Evolutionary conservation across 2,888 invertebrate genomes (phyloP).

Genomic region (Acronicta aceris): DNA sequence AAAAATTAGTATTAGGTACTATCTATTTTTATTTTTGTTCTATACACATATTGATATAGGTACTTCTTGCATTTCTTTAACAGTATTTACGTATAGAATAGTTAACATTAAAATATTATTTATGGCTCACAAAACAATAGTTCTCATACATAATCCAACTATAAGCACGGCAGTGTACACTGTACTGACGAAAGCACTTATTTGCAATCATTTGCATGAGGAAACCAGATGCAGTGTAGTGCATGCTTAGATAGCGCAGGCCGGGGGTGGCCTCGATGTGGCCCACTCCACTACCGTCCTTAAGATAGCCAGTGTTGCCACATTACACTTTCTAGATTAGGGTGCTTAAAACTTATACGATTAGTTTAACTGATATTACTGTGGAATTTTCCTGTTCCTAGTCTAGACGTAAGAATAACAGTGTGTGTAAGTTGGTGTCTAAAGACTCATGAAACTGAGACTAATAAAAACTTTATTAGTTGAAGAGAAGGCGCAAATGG

Average conservation of each 20-base stretch:
- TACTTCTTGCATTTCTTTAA: too few species aligned
- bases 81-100: too few species aligned
- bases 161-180: conserved; percentile 36
- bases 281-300: conserved; percentile 35
- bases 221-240: conserved; percentile 75
- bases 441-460: too few species aligned
- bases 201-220: conserved; percentile 84
- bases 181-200: conserved; percentile 72
- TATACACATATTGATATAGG: too few species aligned
- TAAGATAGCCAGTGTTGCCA: conserved; percentile 45
- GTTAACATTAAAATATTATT: neutral
- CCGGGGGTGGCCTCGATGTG: conserved; percentile 68
- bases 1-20: too few species aligned
- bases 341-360: conserved; percentile 41
- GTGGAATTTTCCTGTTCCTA: conserved; percentile 16
- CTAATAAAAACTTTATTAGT: too few species aligned
- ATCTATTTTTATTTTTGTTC: too few species aligned
- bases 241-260: conserved; percentile 65
- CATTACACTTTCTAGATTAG: conserved; percentile 61
- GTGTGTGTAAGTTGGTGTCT: too few species aligned
- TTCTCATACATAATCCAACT: conserved; percentile 30
- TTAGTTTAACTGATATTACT: neutral
- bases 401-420: too few species aligned
- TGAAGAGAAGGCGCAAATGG: too few species aligned
- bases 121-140: conserved; percentile 28